Evolutionary conservation across 2,797 vertebrate genomes (phyloP).

Genomic region (Paramormyrops hopkinsi): DNA sequence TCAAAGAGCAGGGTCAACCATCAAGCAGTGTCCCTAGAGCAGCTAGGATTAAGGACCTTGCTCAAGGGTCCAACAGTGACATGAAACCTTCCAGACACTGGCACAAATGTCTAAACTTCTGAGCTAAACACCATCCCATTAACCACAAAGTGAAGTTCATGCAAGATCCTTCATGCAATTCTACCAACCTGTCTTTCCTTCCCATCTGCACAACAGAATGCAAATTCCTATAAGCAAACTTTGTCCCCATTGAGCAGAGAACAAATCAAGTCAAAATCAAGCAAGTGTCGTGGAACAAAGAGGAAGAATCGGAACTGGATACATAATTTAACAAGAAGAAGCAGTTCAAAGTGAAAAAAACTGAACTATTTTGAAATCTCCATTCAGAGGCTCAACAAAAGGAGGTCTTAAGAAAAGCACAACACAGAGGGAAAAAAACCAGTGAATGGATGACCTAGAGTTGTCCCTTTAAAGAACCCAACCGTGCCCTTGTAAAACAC

Average conservation of each 20-base stretch:
- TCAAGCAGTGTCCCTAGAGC: neutral
- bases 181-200: slow-evolving; percentile 20
- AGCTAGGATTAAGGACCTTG: neutral
- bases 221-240: neutral
- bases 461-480: neutral
- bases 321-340: neutral
- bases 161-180: neutral
- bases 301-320: neutral
- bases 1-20: neutral
- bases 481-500: neutral
- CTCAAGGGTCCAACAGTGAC: neutral
- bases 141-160: neutral
- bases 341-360: neutral
- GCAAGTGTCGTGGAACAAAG: neutral
- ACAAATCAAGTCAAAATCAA: neutral
- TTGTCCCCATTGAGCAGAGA: neutral
- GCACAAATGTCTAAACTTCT: neutral
- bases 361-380: neutral
- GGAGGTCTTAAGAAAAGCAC: neutral
- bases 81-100: neutral
- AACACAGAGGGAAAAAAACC: neutral
- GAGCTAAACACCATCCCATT: neutral
- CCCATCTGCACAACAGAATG: neutral
- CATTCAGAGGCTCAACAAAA: neutral
- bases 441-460: neutral